These are phyloP conservation scores for Papilio protenor DNA, from an alignment of 2,888 invertebrate genomes.

Conservation along the genomic window DNA sequence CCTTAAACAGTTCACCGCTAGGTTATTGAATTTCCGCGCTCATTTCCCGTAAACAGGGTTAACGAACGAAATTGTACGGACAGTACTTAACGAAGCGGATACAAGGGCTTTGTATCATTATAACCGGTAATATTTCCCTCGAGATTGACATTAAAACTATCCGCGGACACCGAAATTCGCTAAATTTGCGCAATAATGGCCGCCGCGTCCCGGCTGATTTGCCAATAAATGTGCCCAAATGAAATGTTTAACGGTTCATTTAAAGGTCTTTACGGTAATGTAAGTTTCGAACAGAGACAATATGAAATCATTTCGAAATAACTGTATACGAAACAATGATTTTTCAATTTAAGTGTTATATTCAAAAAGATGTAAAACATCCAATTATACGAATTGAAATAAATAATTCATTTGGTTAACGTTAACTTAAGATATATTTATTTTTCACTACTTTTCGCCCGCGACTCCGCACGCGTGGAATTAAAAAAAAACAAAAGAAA, in stretches of 20 bases:
- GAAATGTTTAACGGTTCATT: conserved; percentile 73
- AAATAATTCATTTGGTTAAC: too few relatives aligned
- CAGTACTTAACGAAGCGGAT: conserved; percentile 64
- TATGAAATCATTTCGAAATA: conserved; percentile 44
- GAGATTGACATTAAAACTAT: conserved; percentile 66
- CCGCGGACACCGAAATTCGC: conserved; percentile 60
- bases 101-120: conserved; percentile 72
- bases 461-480: too few relatives aligned
- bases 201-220: conserved; percentile 70
- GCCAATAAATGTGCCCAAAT: conserved; percentile 69
- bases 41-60: conserved; percentile 37
- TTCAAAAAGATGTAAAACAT: not conserved
- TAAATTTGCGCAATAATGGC: conserved; percentile 70
- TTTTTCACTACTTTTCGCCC: too few relatives aligned
- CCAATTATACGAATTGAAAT: not conserved
- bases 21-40: conserved; percentile 2
- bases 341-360: not conserved
- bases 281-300: conserved; percentile 49
- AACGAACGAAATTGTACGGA: conserved; percentile 46
- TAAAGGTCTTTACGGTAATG: conserved; percentile 53
- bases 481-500: too few relatives aligned
- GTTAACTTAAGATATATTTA: too few relatives aligned
- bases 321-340: not conserved
- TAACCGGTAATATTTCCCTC: conserved; percentile 70
- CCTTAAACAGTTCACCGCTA: conserved; percentile 5